Evolutionary conservation across 2,113 vertebrate species (phyloP).

Genomic region (Petrocephalus microphthalmus): DNA sequence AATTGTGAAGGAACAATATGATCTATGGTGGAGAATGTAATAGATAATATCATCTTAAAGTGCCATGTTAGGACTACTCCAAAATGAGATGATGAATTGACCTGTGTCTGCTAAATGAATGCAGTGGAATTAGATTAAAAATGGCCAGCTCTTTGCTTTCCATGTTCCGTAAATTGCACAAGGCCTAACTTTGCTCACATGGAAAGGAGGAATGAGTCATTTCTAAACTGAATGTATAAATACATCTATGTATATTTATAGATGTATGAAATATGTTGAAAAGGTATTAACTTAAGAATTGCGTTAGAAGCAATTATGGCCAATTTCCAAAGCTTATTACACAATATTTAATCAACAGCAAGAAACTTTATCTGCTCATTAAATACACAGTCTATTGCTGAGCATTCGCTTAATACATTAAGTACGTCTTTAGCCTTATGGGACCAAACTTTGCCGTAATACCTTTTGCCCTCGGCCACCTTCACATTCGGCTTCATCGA

Average conservation of each 20-base stretch:
- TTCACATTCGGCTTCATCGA: background rate
- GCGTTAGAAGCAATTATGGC: background rate
- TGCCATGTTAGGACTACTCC: conserved; percentile 1
- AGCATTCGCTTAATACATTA: background rate
- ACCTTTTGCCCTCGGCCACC: background rate
- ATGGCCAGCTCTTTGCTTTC: background rate
- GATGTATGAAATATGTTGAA: background rate
- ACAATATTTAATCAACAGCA: background rate
- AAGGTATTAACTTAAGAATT: conserved; percentile 1
- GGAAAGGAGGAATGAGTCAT: background rate
- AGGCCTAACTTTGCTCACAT: background rate
- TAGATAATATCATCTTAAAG: conserved; percentile 20
- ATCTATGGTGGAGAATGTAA: conserved; percentile 13
- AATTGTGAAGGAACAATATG: conserved; percentile 5
- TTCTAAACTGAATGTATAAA: background rate
- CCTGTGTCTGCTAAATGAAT: background rate
- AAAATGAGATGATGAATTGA: conserved; percentile 16
- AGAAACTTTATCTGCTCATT: background rate
- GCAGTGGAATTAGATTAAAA: conserved; percentile 13
- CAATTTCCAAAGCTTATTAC: conserved; percentile 8
- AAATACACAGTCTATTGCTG: background rate
- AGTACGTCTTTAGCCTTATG: background rate
- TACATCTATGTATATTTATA: background rate
- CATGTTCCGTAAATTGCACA: background rate
- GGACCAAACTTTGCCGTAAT: background rate